Evolutionary conservation across 2,888 invertebrate genomes (phyloP), one percentile per base, ranked within the genome.

Genomic region (Mayetiola destructor): DNA sequence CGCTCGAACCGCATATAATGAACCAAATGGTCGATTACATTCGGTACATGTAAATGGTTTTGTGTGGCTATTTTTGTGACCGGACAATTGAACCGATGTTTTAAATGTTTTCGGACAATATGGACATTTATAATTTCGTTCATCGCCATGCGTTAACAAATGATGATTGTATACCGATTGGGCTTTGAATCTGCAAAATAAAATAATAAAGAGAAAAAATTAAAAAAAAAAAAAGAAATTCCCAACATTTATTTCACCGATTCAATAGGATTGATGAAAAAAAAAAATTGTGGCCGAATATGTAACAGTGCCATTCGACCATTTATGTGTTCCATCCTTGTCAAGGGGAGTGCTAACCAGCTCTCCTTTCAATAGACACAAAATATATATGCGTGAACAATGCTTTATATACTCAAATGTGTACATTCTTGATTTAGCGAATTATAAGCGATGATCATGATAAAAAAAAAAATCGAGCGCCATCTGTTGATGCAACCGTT

Each of bases 311-410:
- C 56, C 56, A 48, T 39, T 16, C 56, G 48, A 42, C 42, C 52
- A 21, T 30, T 42, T 56, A 58, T 56, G 39, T 60, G 54, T 55
- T 52, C 56, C 56, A 40, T 56, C 53, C 54, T 42, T 57, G 40
- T 39, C 27, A 57, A 59, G 59, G 85, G 85, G 86, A 87, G 86
- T 86, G 86, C 86, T 86, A 87, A 87, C 85, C 83, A 77, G 85
- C 92, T 93, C 92, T 93, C 92, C 92, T 92, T 91, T 89, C 85
- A 88, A 89, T 89, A 87, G 84, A 91, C 55, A 58, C 55, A 54
- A 32, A n/a, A 2, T 32, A 1, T 27, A 53, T 12, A 27, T 57
- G 20, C n/a, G 5, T 18, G 32, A 9, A 16, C 12, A 2, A n/a
- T 14, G 6, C n/a, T 30, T 32, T 42, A 35, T 37, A 48, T 57